These are phyloP conservation scores for Calidris pygmaea DNA, from an alignment of 2,113 vertebrate genomes.

Conservation along the genomic window DNA sequence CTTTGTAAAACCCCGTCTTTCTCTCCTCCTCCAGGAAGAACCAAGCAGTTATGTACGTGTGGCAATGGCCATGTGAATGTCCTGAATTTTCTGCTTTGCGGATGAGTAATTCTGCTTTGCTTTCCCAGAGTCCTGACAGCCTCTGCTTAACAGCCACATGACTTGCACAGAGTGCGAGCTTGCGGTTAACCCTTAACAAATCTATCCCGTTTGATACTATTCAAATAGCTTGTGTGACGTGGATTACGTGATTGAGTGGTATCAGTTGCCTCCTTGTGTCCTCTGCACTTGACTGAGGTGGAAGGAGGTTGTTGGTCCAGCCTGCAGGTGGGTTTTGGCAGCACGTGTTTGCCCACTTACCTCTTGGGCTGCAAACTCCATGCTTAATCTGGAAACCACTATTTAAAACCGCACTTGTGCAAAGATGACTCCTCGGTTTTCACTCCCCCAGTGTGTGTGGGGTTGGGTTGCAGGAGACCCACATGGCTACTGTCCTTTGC, in stretches of 20 bases:
- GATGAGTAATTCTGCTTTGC: background rate
- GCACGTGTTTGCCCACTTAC: fast-evolving
- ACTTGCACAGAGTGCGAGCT: background rate
- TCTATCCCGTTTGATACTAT: fast-evolving
- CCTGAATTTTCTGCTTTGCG: background rate
- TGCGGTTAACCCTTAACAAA: background rate
- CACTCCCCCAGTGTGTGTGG: background rate
- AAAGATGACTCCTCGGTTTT: background rate
- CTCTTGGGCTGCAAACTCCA: background rate
- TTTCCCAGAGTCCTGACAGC: background rate
- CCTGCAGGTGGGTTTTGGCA: background rate
- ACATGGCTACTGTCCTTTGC: background rate
- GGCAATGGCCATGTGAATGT: background rate
- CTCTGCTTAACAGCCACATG: background rate
- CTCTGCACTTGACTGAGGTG: background rate
- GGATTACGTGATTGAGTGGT: background rate
- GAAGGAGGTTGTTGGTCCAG: background rate
- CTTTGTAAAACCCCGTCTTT: background rate
- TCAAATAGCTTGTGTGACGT: background rate
- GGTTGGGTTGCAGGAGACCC: background rate
- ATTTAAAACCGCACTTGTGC: background rate
- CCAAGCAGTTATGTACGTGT: background rate
- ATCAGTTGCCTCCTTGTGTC: background rate
- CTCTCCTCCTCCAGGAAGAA: background rate
- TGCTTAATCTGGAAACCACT: background rate